These are phyloP conservation scores for Danio albolineatus DNA, from an alignment of 2,797 vertebrate species.

Conservation along the genomic window DNA sequence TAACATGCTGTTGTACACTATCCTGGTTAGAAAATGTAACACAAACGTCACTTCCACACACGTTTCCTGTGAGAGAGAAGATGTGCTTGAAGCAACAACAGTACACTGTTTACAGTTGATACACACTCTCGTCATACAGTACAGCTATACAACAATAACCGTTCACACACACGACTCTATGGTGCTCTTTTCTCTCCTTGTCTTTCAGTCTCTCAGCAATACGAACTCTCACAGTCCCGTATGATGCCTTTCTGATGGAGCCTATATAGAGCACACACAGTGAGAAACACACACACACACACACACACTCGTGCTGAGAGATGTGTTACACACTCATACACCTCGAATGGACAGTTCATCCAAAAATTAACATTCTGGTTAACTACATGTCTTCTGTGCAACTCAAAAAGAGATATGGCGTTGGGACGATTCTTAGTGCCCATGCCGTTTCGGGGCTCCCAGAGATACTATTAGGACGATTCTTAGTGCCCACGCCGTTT, in stretches of 20 bases:
- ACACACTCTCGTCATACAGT: slow-evolving; percentile 37
- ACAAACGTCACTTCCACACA: slow-evolving; percentile 61
- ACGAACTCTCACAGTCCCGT: slow-evolving; percentile 50
- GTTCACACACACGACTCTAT: slow-evolving; percentile 44
- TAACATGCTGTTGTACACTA: not conserved
- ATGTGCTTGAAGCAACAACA: slow-evolving; percentile 52
- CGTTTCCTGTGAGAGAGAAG: slow-evolving; percentile 50
- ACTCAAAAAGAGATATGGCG: too few relatives aligned
- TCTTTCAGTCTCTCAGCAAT: slow-evolving; percentile 52
- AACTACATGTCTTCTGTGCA: too few relatives aligned
- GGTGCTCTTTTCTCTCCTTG: slow-evolving; percentile 53
- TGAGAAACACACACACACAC: slow-evolving; percentile 44
- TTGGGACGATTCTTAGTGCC: too few relatives aligned
- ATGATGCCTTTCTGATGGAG: slow-evolving; percentile 58
- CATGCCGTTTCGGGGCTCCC: too few relatives aligned
- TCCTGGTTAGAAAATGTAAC: slow-evolving; percentile 12
- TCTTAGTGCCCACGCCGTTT: too few relatives aligned
- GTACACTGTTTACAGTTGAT: slow-evolving; percentile 62
- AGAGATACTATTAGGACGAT: too few relatives aligned
- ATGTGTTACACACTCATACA: not conserved
- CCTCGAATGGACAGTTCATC: slow-evolving; percentile 6
- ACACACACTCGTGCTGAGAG: slow-evolving; percentile 39
- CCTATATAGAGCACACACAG: slow-evolving; percentile 33
- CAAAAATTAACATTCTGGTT: not conserved
- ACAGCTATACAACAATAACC: slow-evolving; percentile 55